phyloP scores from a whole-genome alignment of 2,797 vertebrate species.

The Neosilurus hyrtlii region DNA sequence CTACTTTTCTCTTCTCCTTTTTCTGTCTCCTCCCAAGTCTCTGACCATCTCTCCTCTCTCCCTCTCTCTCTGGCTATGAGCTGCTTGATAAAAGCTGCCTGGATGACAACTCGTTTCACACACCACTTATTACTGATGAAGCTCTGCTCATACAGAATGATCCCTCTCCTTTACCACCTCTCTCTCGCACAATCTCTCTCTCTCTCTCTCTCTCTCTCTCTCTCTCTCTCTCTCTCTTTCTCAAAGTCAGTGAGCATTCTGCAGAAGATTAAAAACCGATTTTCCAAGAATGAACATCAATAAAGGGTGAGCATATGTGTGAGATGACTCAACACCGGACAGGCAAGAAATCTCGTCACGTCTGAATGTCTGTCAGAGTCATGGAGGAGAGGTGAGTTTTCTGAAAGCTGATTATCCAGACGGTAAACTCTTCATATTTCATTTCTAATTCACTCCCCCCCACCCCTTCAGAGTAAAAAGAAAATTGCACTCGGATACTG shows the following conservation, averaged over 20 bases:
- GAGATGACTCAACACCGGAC: conserved; percentile 34
- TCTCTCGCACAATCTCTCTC: conserved; percentile 5
- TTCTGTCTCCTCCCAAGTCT: background rate
- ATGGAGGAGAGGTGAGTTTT: conserved; percentile 25
- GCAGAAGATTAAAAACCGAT: conserved; percentile 31
- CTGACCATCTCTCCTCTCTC: conserved; percentile 15
- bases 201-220: conserved; percentile 1
- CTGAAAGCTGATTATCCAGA: conserved; percentile 38
- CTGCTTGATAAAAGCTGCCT: conserved; percentile 33
- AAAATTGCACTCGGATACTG: conserved; percentile 1
- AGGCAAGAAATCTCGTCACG: conserved; percentile 38
- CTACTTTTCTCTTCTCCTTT: background rate
- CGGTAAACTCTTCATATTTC: conserved; percentile 43
- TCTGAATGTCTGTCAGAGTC: conserved; percentile 25
- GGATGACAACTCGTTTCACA: conserved; percentile 62
- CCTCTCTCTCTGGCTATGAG: background rate
- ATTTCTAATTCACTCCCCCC: conserved; percentile 37
- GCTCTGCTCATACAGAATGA: conserved; percentile 61
- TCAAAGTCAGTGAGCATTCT: conserved; percentile 12
- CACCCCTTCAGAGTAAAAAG: conserved; percentile 1
- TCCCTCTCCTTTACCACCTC: conserved; percentile 23
- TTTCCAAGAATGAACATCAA: conserved; percentile 24
- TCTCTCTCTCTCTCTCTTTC: background rate
- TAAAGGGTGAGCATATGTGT: conserved; percentile 14
- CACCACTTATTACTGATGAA: conserved; percentile 61